Base-by-base conservation (phyloP, 1,140 invertebrate genomes). In the Scaptomyza montana region DNA sequence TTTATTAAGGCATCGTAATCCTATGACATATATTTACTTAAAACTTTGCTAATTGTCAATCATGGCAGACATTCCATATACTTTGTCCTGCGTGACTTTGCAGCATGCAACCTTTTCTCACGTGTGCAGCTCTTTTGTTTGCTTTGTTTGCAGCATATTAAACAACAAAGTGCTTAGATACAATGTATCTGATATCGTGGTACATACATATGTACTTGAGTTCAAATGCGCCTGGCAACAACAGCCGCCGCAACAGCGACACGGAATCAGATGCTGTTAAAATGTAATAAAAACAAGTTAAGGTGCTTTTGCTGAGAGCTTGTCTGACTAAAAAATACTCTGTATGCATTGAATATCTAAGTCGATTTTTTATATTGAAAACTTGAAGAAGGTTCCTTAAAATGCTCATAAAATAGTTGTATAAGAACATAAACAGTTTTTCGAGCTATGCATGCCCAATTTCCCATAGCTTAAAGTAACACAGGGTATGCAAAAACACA, bases 171-270 rank as follows among this genome's bases (percentile, higher is more conserved):
- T 65, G 13, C 30, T 21, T 62, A 41, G 19, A 49, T 66, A 49
- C 55, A 60, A 67, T 66, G 45, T 56, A 59, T 57, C 63, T 66
- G 43, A 41, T 57, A 43, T 43, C 39, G 39, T 43, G 8, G 6
- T 9, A 59, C 63, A 16, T 16, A 16, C 16, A 66, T 39, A 25
- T 25, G 21, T 25, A 41, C 45, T 59, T 47, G 25, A 60, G 55
- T 49, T 33, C 55, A 60, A 67, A 67, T 67, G 61, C 55, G 55
- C 19, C 55, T 28, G 56, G 46, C 56, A 50, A 50, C 21, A 50
- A 13, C 12, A 43, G 39, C 39, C 12, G 39, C 39, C 39, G 39
- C 39, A 43, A 43, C 39, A 43, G 10, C 39, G 39, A n/a, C 39
- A 43, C 12, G 39, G 39, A 43, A n/a, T n/a, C 12, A 43, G 39